These are phyloP conservation scores for Anser brachyrhynchus DNA, from an alignment of 2,113 vertebrate species.

Conservation along the genomic window DNA sequence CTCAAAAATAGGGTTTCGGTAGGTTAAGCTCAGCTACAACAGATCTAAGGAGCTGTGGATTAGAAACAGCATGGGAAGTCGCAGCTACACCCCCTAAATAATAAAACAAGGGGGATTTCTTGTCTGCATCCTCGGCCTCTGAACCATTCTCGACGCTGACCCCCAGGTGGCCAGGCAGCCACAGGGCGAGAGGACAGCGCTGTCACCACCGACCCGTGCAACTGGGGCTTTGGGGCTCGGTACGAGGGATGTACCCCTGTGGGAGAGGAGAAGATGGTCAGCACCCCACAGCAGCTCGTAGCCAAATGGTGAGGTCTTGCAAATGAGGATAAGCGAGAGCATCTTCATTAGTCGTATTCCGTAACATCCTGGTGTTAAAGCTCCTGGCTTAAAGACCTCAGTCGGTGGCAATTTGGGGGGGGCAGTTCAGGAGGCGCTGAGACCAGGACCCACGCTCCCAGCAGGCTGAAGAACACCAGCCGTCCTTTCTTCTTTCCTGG, in stretches of 20 bases:
- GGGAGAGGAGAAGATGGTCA: not conserved
- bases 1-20: not conserved
- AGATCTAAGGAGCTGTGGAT: too few species aligned
- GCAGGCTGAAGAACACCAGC: not conserved
- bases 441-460: not conserved
- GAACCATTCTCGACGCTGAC: not conserved
- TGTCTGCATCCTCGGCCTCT: not conserved
- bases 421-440: accelerated
- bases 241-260: not conserved
- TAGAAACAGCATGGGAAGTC: not conserved
- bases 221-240: not conserved
- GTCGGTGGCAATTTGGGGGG: not conserved
- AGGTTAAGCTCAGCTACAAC: not conserved
- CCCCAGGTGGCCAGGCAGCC: not conserved
- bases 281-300: not conserved
- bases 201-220: not conserved
- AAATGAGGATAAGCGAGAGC: not conserved
- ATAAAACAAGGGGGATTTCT: not conserved
- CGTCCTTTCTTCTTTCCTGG: not conserved
- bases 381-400: not conserved
- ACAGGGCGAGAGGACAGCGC: not conserved
- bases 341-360: not conserved
- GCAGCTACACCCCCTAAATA: not conserved
- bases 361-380: not conserved
- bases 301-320: not conserved